Evolutionary conservation across 2,888 invertebrate genomes (phyloP).

Genomic region (Tholera decimalis): DNA sequence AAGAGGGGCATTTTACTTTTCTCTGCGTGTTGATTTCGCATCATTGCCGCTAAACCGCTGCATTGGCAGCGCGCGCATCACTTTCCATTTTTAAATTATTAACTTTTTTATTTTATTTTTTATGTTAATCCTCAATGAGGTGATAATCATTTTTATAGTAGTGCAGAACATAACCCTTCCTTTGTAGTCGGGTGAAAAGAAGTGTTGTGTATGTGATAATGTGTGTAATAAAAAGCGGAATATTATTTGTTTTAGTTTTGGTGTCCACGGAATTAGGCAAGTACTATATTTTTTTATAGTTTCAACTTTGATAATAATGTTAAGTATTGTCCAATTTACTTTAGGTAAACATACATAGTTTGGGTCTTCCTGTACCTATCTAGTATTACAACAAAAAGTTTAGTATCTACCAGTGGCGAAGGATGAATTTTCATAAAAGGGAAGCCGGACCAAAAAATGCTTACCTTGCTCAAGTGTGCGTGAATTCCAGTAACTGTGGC

Average conservation of each 20-base stretch:
- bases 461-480: no score
- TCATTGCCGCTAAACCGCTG: slow-evolving; percentile 32
- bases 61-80: slow-evolving; percentile 39
- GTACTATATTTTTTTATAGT: slow-evolving; percentile 50
- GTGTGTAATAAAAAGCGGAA: slow-evolving; percentile 72
- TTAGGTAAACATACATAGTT: no score
- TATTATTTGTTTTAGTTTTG: slow-evolving; percentile 71
- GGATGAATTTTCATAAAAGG: no score
- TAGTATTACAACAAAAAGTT: no score
- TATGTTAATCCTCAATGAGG: slow-evolving; percentile 20
- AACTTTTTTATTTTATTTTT: not conserved
- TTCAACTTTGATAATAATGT: not conserved
- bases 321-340: not conserved
- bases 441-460: no score
- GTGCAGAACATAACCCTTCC: no score
- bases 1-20: slow-evolving; percentile 63
- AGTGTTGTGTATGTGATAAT: slow-evolving; percentile 67
- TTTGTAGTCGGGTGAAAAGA: no score
- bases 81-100: slow-evolving; percentile 32
- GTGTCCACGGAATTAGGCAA: slow-evolving; percentile 72
- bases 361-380: no score
- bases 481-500: no score
- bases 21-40: slow-evolving; percentile 55
- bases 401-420: no score
- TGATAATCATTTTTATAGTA: slow-evolving; percentile 21